A percentile compares a stretch with the other conserved stretches of the same genome.
Evolutionary conservation across 2,797 vertebrate species (phyloP).

Genomic region (Caiman crocodilus): DNA sequence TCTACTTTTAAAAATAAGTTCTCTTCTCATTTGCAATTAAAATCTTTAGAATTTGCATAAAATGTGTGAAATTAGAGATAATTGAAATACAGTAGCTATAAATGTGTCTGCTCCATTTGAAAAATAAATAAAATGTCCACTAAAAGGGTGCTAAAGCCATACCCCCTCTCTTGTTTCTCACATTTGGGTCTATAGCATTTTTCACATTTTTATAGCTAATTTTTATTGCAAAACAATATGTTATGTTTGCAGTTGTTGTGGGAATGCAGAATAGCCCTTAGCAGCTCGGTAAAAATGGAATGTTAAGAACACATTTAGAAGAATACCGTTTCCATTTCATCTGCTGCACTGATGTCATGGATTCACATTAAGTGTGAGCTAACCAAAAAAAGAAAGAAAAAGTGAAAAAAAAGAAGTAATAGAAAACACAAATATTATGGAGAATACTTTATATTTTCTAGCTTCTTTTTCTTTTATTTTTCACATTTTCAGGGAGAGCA

Average conservation of each 20-base stretch:
- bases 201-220: slow-evolving; percentile 82
- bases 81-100: slow-evolving; percentile 85
- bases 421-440: not conserved
- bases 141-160: slow-evolving; percentile 78
- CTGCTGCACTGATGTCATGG: slow-evolving; percentile 45
- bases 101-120: slow-evolving; percentile 79
- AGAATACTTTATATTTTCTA: slow-evolving; percentile 50
- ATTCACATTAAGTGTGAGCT: slow-evolving; percentile 73
- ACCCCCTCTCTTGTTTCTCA: slow-evolving; percentile 63
- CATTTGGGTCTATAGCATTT: slow-evolving; percentile 78
- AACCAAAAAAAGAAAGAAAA: not conserved
- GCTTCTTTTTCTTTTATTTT: slow-evolving; percentile 6
- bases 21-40: slow-evolving; percentile 84
- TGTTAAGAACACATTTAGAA: slow-evolving; percentile 72
- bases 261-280: slow-evolving; percentile 73
- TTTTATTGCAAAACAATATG: slow-evolving; percentile 82
- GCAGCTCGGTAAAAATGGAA: slow-evolving; percentile 73
- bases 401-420: too few species aligned
- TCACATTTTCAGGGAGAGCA: not conserved
- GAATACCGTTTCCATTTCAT: slow-evolving; percentile 71
- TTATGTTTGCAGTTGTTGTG: slow-evolving; percentile 74
- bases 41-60: slow-evolving; percentile 82
- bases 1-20: slow-evolving; percentile 85
- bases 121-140: slow-evolving; percentile 85
- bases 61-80: slow-evolving; percentile 86